Base-by-base conservation (phyloP, 2,113 vertebrate genomes). In the Ptyas mucosa region DNA sequence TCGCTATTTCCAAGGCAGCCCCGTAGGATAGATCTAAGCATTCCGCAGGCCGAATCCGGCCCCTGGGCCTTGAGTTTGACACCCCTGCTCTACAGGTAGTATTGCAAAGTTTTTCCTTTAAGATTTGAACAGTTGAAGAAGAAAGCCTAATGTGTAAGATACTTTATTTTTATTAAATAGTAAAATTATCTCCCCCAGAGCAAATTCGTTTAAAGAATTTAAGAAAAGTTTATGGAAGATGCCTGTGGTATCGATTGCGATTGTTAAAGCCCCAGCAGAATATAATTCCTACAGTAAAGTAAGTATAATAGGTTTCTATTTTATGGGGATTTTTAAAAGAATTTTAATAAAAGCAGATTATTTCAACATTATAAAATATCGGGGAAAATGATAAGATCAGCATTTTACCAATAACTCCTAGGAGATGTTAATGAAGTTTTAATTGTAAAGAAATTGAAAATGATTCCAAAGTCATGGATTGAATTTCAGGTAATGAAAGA, bases 131-230 rank as follows among this genome's bases (percentile, higher is more conserved):
- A 86, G 46, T 24, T 85, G 26, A 34, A 90, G 75, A 93, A 2
- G 0, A 15, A 24, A 54, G 1, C 5, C 0, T 8, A 9, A 53
- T 46, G 29, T 43, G 23, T 26, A 91, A 91, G 18, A 58, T 6
- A 0, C 54, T 93, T 29, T 94, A 34, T 15, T 87, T 43, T 87
- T 92, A 85, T 51, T 4, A 21, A 61, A 87, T 0, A 2, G 94
- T 93, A 87, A 94, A 64, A 89, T 89, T 52, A 26, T 43, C 29
- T 90, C 96, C 95, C 69, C 26, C 95, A 99, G 99, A 99, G 94
- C 99, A 99, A 98, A 98, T 99, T 94, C 98, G 99, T 85, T 97
- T 99, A 97, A 99, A 99, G 97, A 99, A 98, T 95, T 98, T 99
- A 96, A 98, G 99, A 96, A 98, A 98, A 43, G 98, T 99, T 0